Conservation (phyloP, 2,888 invertebrate species). For the Apoda limacodes region DNA sequence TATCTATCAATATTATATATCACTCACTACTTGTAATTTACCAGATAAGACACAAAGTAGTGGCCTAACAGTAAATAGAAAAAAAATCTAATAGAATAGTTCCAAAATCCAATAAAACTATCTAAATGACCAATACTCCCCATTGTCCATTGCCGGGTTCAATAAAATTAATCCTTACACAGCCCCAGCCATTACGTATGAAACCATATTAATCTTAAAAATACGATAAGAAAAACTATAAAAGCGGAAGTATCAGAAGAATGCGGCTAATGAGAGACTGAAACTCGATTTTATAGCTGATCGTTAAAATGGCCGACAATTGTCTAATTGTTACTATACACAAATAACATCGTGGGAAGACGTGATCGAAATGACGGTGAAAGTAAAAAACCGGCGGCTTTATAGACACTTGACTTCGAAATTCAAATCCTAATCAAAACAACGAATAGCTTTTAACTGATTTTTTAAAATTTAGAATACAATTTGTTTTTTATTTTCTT, state of each 20-base stretch:
- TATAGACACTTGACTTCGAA: constrained; percentile 51
- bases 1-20: no score
- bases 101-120: constrained; percentile 63
- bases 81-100: constrained; percentile 38
- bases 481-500: constrained; percentile 40
- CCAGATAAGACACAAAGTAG: constrained; percentile 34
- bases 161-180: constrained; percentile 63
- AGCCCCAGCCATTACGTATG: constrained; percentile 58
- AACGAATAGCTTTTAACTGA: constrained; percentile 56
- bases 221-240: constrained; percentile 70
- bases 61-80: constrained; percentile 47
- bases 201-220: constrained; percentile 61
- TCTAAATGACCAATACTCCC: constrained; percentile 65
- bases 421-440: constrained; percentile 50
- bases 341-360: constrained; percentile 62
- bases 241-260: constrained; percentile 68
- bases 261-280: constrained; percentile 66
- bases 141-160: constrained; percentile 52
- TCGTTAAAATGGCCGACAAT: constrained; percentile 67
- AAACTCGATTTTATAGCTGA: constrained; percentile 63
- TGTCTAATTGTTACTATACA: constrained; percentile 65
- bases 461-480: constrained; percentile 35
- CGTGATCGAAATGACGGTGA: constrained; percentile 49
- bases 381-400: constrained; percentile 50
- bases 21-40: constrained; percentile 26